Base-by-base conservation (phyloP, 2,797 vertebrate species). In the Poecile montanus region DNA sequence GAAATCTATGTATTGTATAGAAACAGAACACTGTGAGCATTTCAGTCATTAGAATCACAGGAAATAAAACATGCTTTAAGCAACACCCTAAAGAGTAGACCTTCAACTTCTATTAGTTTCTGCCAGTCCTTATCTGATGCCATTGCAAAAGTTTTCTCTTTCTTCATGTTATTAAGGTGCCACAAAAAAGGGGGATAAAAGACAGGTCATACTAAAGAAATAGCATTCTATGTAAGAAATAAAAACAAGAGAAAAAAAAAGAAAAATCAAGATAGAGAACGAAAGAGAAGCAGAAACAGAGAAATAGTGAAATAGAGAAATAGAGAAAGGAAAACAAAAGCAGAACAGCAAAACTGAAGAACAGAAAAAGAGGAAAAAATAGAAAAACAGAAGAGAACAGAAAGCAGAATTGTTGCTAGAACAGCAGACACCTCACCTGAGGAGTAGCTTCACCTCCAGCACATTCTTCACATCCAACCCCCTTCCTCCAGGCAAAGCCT, bases 281-380 rank as follows among this genome's bases (percentile, higher is more conserved):
- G 13, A 80, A 66, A 74, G 34, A 51, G 11, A 45, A 65, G 40
- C 7, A 47, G 12, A 45, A 32, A 47, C 4, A 71, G 13, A 40
- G 10, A 61, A 50, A 26, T 4, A 13, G 17, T 13, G 38, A 40
- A 32, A 40, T 5, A 71, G 14, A 26, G 10, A 61, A 80, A 62
- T 6, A 44, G 30, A 70, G 17, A 56, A 32, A 48, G 10, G 23
- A 21, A 78, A 40, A 67, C 9, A 79, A 47, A 78, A 56, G 0
- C 42, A 66, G 9, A 22, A 32, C 51, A 54, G 16, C 10, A 14
- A 44, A 47, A n/a, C 3, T 0, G 0, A 81, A 53, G 19, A 56
- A 70, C 9, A 30, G 16, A 48, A 62, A 63, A 47, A 34, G 7
- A 62, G 8, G 25, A 20, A 22, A 61, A 48, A 50, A 19, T 0